Conservation (phyloP, 2,888 invertebrate genomes). For the Tholera decimalis region DNA sequence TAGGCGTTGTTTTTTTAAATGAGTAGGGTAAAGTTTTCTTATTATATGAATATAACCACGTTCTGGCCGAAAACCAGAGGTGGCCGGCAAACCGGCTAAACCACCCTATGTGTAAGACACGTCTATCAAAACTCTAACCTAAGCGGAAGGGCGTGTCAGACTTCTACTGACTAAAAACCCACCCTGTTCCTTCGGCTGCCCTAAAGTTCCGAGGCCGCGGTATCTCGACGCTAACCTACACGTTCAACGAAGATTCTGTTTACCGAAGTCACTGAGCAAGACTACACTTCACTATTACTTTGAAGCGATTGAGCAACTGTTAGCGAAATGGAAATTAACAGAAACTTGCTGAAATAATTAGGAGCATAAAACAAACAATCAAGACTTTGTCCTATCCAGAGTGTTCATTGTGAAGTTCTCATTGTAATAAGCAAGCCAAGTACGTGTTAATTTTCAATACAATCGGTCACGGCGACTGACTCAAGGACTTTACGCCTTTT, state of each 20-base stretch:
- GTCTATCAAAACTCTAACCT: constrained; percentile 6
- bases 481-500: constrained; percentile 82
- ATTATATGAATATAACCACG: too few species aligned
- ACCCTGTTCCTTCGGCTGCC: too few species aligned
- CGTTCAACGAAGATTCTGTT: neutral
- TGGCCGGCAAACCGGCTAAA: too few species aligned
- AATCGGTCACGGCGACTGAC: constrained; percentile 78
- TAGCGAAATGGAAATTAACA: constrained; percentile 25
- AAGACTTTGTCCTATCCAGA: constrained; percentile 32
- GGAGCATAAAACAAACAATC: constrained; percentile 49
- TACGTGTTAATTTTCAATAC: constrained; percentile 80
- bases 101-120: constrained; percentile 15
- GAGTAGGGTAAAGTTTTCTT: too few species aligned
- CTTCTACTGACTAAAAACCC: too few species aligned
- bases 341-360: constrained; percentile 32
- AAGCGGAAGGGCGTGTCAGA: too few species aligned
- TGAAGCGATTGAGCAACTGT: neutral
- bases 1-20: too few species aligned
- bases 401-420: constrained; percentile 66
- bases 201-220: too few species aligned
- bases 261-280: neutral
- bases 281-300: too few species aligned
- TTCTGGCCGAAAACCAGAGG: too few species aligned
- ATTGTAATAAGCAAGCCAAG: constrained; percentile 72
- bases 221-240: neutral